These are phyloP conservation scores for Mergus octosetaceus DNA, from an alignment of 2,797 vertebrate genomes.

Conservation along the genomic window DNA sequence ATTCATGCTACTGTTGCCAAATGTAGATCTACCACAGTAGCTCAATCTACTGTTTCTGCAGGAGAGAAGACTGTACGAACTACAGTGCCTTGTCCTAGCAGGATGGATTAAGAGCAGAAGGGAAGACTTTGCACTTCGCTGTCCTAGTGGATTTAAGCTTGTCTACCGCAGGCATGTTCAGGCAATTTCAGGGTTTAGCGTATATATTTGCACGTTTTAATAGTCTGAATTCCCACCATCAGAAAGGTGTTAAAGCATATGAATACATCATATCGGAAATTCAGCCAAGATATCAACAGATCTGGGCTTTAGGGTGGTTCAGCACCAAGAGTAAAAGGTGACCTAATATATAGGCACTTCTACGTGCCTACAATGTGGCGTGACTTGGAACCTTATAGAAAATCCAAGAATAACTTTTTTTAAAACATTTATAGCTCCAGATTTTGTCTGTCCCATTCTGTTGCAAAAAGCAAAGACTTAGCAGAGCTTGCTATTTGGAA, in stretches of 20 bases:
- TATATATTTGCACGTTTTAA: background rate
- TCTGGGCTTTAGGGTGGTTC: background rate
- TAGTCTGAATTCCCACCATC: background rate
- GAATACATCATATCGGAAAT: background rate
- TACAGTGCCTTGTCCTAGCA: background rate
- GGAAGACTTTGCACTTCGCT: background rate
- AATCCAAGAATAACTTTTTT: background rate
- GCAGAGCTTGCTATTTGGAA: background rate
- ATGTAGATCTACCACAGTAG: background rate
- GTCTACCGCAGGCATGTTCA: background rate
- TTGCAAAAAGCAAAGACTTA: background rate
- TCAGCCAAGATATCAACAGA: background rate
- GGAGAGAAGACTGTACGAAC: rapidly evolving
- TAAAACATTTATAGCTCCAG: background rate
- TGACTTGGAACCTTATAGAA: background rate
- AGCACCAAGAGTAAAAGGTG: background rate
- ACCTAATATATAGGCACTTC: background rate
- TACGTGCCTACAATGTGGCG: background rate
- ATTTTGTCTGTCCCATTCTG: background rate
- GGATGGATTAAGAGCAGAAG: background rate
- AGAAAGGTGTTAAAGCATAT: background rate
- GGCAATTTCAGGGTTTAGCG: background rate
- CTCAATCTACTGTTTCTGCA: background rate
- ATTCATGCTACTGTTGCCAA: background rate
- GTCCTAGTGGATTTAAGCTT: background rate